Conservation (phyloP, 2,113 vertebrate genomes). For the Gobius niger region DNA sequence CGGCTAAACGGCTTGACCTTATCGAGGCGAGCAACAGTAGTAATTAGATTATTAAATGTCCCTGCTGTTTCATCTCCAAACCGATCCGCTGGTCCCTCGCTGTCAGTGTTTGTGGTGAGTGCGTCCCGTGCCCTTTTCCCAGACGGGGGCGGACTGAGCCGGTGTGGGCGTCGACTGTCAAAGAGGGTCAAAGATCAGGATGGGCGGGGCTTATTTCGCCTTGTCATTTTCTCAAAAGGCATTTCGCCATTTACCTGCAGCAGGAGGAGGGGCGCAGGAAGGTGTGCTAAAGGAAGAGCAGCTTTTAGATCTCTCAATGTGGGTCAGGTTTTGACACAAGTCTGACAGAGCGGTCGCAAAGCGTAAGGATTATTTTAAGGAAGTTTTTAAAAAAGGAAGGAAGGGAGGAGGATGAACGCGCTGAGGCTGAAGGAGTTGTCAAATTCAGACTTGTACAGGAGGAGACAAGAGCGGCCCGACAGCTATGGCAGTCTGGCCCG, state of each 20-base stretch:
- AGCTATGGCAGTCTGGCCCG: constrained; percentile 78
- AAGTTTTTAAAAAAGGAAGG: constrained; percentile 25
- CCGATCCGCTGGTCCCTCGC: neutral
- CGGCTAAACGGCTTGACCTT: neutral
- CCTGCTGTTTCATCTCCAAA: neutral
- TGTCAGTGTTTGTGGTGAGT: neutral
- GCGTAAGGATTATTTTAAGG: constrained; percentile 7
- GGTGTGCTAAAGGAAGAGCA: constrained; percentile 70
- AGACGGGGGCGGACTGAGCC: constrained; percentile 11
- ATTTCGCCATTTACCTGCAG: constrained; percentile 53
- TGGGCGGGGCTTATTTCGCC: constrained; percentile 1
- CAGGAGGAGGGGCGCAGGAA: constrained; percentile 61
- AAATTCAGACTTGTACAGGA: constrained; percentile 90
- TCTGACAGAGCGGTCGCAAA: neutral
- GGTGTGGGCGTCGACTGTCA: constrained; percentile 16
- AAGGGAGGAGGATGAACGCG: constrained; percentile 79
- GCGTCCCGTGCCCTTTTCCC: constrained; percentile 12
- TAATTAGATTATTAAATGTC: neutral
- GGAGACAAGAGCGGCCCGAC: constrained; percentile 88
- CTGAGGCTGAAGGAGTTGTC: constrained; percentile 91
- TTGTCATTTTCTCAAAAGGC: constrained; percentile 3
- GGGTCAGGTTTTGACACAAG: neutral
- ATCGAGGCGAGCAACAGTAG: neutral
- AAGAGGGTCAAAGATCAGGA: constrained; percentile 18
- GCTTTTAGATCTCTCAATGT: constrained; percentile 23